These are phyloP conservation scores for Protonibea diacanthus DNA, from an alignment of 2,797 vertebrate genomes.

Conservation along the genomic window DNA sequence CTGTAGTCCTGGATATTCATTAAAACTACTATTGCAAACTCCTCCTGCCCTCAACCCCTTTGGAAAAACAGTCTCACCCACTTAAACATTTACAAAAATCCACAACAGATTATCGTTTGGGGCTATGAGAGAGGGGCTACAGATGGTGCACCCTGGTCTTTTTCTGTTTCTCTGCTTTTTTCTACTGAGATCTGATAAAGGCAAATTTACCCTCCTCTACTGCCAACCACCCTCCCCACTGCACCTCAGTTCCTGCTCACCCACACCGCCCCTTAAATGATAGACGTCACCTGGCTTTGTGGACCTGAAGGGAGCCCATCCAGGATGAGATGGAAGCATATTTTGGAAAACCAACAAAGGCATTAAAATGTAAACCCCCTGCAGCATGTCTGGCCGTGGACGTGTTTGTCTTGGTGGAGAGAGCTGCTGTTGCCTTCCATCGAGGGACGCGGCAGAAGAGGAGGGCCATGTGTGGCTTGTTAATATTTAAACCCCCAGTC, in stretches of 20 bases:
- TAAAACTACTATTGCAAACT: slow-evolving; percentile 4
- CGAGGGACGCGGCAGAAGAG: slow-evolving; percentile 82
- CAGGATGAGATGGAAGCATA: slow-evolving; percentile 88
- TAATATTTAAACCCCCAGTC: slow-evolving; percentile 90
- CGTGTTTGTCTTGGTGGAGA: slow-evolving; percentile 85
- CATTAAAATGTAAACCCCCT: slow-evolving; percentile 90
- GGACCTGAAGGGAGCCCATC: slow-evolving; percentile 82
- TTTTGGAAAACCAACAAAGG: slow-evolving; percentile 91
- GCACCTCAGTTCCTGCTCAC: not conserved
- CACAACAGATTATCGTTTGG: slow-evolving; percentile 71
- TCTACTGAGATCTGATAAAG: slow-evolving; percentile 60
- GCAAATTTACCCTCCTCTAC: slow-evolving; percentile 32
- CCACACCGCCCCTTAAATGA: slow-evolving; percentile 62
- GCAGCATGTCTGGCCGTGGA: slow-evolving; percentile 86
- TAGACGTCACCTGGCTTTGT: slow-evolving; percentile 83
- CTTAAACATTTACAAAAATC: slow-evolving; percentile 68
- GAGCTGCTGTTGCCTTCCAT: slow-evolving; percentile 85
- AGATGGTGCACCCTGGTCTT: slow-evolving; percentile 69
- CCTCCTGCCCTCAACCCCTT: slow-evolving; percentile 9
- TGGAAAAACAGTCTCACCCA: slow-evolving; percentile 41
- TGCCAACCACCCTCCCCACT: not conserved
- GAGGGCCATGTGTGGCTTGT: slow-evolving; percentile 89
- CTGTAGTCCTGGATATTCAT: slow-evolving; percentile 18
- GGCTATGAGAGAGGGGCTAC: slow-evolving; percentile 60
- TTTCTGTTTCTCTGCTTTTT: slow-evolving; percentile 35